Percentiles rank a stretch among this genome's conserved stretches.
Evolutionary conservation across 2,888 invertebrate genomes (phyloP).

Genomic region (Octonoba sinensis): DNA sequence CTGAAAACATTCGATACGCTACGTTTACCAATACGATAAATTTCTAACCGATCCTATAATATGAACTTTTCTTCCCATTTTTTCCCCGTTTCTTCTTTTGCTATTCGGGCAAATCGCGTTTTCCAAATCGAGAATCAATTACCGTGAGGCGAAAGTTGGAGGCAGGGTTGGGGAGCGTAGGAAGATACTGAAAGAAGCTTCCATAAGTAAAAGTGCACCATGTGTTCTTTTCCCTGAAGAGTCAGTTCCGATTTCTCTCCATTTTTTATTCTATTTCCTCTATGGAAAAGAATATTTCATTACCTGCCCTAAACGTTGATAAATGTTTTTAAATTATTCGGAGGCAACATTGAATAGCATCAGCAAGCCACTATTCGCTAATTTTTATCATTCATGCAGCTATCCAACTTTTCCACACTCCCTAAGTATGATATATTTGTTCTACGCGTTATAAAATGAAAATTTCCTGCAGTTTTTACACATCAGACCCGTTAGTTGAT

Average conservation of each 20-base stretch:
- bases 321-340: constrained; percentile 60
- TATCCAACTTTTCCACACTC: no score
- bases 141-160: constrained; percentile 23
- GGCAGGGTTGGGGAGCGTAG: not conserved
- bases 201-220: constrained; percentile 42
- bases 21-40: constrained; percentile 47
- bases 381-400: no score
- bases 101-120: constrained; percentile 50
- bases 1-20: constrained; percentile 11
- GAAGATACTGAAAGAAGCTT: constrained; percentile 14
- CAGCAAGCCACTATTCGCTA: no score
- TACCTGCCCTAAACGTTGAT: constrained; percentile 51
- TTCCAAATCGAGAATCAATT: constrained; percentile 64
- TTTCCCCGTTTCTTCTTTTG: constrained; percentile 24
- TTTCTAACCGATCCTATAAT: constrained; percentile 29
- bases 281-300: constrained; percentile 51
- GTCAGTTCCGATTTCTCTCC: constrained; percentile 43
- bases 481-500: no score
- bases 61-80: constrained; percentile 20
- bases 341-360: no score
- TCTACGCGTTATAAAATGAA: no score
- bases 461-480: no score
- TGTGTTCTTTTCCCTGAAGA: constrained; percentile 61
- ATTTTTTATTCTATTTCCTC: constrained; percentile 13
- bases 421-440: no score